Conservation (phyloP, 2,113 vertebrate species). For the Peromyscus polionotus region DNA sequence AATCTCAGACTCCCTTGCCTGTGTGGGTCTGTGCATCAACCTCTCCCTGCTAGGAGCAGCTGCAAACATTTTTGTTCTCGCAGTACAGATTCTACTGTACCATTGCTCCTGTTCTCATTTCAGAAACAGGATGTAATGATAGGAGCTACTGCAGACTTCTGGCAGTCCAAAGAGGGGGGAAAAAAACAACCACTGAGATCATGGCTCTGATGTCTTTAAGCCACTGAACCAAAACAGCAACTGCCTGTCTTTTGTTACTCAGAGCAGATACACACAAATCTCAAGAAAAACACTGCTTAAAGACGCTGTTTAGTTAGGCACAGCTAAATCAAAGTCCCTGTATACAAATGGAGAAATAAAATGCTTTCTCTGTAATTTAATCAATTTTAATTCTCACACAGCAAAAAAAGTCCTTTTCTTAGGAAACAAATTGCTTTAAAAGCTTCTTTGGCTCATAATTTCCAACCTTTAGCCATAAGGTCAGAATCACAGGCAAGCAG, state of each 20-base stretch:
- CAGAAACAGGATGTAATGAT: not conserved
- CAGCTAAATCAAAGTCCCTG: not conserved
- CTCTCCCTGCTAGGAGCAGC: not conserved
- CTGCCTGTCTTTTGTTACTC: not conserved
- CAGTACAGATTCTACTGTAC: not conserved
- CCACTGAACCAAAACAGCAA: not conserved
- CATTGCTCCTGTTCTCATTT: not conserved
- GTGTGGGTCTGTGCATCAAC: not conserved
- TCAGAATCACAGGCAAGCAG: not conserved
- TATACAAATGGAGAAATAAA: not conserved
- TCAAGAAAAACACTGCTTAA: not conserved
- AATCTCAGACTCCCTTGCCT: not conserved
- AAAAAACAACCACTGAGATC: not conserved
- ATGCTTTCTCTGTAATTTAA: not conserved
- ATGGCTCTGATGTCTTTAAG: not conserved
- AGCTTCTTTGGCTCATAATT: not conserved
- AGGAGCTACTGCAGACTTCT: not conserved
- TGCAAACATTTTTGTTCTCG: not conserved
- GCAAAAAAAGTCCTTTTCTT: constrained; percentile 31
- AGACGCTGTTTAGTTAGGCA: not conserved
- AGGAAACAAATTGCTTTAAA: constrained; percentile 17
- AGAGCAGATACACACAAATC: not conserved
- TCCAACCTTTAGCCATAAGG: constrained; percentile 42
- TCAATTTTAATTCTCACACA: constrained; percentile 37
- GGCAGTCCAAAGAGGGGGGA: not conserved